These are phyloP conservation scores for Amblyornis subalaris DNA, from an alignment of 2,113 vertebrate genomes.

Conservation along the genomic window DNA sequence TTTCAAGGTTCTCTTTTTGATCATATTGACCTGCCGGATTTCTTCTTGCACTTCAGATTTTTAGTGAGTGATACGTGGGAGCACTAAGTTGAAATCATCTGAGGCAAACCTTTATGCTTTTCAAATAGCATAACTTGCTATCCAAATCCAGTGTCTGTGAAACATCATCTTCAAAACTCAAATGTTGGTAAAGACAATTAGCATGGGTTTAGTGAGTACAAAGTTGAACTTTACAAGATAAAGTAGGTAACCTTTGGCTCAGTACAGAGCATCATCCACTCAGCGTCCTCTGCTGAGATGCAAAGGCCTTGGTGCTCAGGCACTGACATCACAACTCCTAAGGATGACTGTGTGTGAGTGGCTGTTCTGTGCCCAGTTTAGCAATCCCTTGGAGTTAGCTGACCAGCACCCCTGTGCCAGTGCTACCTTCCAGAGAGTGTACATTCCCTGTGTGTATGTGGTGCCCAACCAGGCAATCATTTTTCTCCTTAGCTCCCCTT, in stretches of 20 bases:
- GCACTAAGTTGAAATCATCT: not conserved
- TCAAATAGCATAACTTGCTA: not conserved
- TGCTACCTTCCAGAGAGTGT: not conserved
- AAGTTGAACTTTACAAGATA: not conserved
- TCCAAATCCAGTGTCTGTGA: not conserved
- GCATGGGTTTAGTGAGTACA: not conserved
- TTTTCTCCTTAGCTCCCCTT: not conserved
- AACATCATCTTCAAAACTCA: not conserved
- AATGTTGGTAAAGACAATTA: not conserved
- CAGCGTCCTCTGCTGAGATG: not conserved
- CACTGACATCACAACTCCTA: not conserved
- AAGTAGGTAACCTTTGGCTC: not conserved
- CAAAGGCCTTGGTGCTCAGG: not conserved
- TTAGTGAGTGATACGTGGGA: not conserved
- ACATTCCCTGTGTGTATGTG: not conserved
- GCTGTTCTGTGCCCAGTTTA: not conserved
- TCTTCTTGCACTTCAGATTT: not conserved
- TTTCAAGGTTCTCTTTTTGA: not conserved
- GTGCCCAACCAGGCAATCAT: not conserved
- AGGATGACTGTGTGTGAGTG: not conserved
- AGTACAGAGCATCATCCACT: not conserved
- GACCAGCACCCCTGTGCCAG: not conserved
- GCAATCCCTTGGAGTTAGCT: not conserved
- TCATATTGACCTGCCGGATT: not conserved
- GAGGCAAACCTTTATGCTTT: not conserved